Evolutionary conservation across 1,140 invertebrate genomes (phyloP), one percentile per base, ranked within the genome.

Genomic region (Hypothenemus hampei): DNA sequence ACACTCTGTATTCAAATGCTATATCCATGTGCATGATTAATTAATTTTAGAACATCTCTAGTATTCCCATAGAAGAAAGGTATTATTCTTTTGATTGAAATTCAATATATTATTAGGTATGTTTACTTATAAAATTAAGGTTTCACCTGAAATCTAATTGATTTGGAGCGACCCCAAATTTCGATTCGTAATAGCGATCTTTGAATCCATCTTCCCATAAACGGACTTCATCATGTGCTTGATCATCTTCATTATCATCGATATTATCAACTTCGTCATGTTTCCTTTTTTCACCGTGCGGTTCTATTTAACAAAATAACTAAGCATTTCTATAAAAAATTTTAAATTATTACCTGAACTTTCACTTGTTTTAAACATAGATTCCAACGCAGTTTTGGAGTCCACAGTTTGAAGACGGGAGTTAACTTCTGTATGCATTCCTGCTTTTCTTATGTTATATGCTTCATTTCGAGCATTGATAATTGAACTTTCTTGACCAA

Each of bases 161-260:
- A 26, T 89, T 81, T 0, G 80, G 60, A 4, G 76, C 75, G 1
- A 97, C 91, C 67, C 93, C 89, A 73, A 99, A 99, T 76, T 99
- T 99, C 18, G 87, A 91, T 72, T 93, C 88, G 71, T 99, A 99
- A 76, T 99, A 99, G 19, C 91, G 78, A 70, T 97, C 91, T 74
- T 98, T 99, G 75, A 96, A 99, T 1, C 97, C 97, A 67, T 92
- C 89, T 77, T 98, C 95, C 89, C 93, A 97, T 4, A 99, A 76
- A 45, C 93, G 80, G 16, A 99, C 94, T 75, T 97, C 91, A 75
- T 99, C 96, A 59, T 89, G 82, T 8, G 83, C 79, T 67, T 92
- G 86, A 47, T 86, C 81, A 52, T 94, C 87, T 35, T 87, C 83
- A 23, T 82, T 80, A 1, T 81, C 77, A 4, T 78, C 74, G 49